Base-by-base conservation (phyloP, 2,888 invertebrate species). In the Hemicrepidius hirtus region DNA sequence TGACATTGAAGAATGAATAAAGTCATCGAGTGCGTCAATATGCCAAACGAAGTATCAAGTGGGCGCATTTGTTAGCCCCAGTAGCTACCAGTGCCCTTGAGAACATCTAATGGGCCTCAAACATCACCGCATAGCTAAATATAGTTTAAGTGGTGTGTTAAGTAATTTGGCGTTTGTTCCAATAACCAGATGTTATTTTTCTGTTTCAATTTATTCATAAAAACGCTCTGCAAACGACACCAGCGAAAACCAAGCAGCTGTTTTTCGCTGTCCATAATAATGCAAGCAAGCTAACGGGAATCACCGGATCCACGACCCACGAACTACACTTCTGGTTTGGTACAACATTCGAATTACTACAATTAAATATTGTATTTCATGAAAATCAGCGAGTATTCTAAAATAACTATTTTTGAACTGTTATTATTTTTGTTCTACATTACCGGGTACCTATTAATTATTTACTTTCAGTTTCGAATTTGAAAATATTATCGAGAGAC, bases 1-100 rank as follows among this genome's bases (percentile, higher is more conserved):
- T 69, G 69, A 63, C 69, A 69, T 69, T 69, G 69, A 69, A 53
- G 41, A 69, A 40, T 63, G 69, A 69, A 63, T 69, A 62, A 59
- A 49, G 62, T 49, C 53, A 41, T 13, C 41, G 62, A 21, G 60
- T 69, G 63, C 69, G 69, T 69, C 69, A 69, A 63, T 69, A 69
- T 44, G 50, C 69, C 69, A 63, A 69, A 69, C 44, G 53, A 63
- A 63, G 69, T 63, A 69, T 63, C 63, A 69, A 63, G 69, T 69
- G 69, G 69, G 69, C 69, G 69, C 62, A 63, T 69, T 69, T 41
- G 53, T 69, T 62, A 63, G 53, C 69, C 60, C 62, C 62, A 69
- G 35, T 50, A 50, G 60, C 37, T 49, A 40, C 21, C 46, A 44
- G 59, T 55, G 63, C 63, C 69, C 63, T 69, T 62, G 63, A 62